Conservation (phyloP, 2,888 invertebrate genomes). For the Sphaerophoria taeniata region DNA sequence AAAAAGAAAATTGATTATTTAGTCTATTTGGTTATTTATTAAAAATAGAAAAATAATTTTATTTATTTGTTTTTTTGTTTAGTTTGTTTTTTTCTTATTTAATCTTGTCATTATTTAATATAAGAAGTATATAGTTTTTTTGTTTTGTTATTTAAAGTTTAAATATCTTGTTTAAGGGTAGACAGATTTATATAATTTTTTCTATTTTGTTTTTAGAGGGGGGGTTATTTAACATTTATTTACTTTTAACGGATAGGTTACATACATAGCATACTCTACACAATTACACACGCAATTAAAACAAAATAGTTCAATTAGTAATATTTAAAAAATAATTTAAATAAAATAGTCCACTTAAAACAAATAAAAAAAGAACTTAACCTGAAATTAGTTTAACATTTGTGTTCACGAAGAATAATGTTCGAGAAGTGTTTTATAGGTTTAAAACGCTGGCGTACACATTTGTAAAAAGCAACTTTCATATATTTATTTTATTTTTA, state of each 20-base stretch:
- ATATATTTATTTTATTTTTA: too few relatives aligned
- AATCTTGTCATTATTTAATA: conserved; percentile 73
- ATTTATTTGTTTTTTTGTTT: conserved; percentile 39
- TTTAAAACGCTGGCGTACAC: neutral
- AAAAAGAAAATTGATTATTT: conserved; percentile 40
- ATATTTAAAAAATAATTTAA: conserved; percentile 13
- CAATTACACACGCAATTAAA: conserved; percentile 71
- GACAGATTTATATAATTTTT: conserved; percentile 55
- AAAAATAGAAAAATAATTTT: conserved; percentile 5
- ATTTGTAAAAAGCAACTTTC: too few relatives aligned
- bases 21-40: conserved; percentile 75
- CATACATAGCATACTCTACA: conserved; percentile 71
- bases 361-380: conserved; percentile 1
- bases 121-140: conserved; percentile 37
- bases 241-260: conserved; percentile 61
- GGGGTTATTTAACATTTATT: conserved; percentile 51
- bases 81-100: conserved; percentile 53
- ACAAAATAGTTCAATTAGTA: conserved; percentile 17
- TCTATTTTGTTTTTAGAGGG: neutral
- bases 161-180: neutral
- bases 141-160: conserved; percentile 28
- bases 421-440: conserved; percentile 9
- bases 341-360: neutral
- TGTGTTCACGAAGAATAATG: conserved; percentile 17
- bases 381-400: neutral